Evolutionary conservation across 2,113 vertebrate species (phyloP), one percentile per base, ranked within the genome.

Genomic region (Gallinago paraguaiae): DNA sequence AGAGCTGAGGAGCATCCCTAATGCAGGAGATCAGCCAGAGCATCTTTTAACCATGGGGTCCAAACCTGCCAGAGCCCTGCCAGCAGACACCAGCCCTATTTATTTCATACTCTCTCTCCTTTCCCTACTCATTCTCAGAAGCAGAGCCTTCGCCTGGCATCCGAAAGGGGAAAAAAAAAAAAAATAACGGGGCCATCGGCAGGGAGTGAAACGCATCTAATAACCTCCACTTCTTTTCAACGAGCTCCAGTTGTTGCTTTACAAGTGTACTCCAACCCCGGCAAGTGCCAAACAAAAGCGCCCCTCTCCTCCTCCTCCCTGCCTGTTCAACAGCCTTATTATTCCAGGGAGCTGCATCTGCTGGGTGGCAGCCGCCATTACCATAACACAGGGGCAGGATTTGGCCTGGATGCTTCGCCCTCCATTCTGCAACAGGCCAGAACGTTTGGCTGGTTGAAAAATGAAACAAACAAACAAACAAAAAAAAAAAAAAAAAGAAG

Each of bases 221-320:
- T 94, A 94, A 84, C 96, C 93, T 94, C 85, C 87, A 95, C 93
- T 97, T 94, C 92, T 95, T 93, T 88, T 94, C 96, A 97, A 94
- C 5, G 4, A 95, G 93, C 82, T 94, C 91, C 91, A 95, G 96
- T 97, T 97, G 94, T 97, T 96, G 81, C 96, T 96, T 95, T 92
- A 97, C 94, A 98, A 97, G 97, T 95, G 97, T 96, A 89, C 97
- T 97, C 93, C 92, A 98, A 20, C 74, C 80, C 67, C 3, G 19
- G 96, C 88, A 86, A 97, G 95, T 94, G 96, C 69, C 96, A 92
- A 56, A 97, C 96, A 97, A 97, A 97, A 97, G 96, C 72, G 83
- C 60, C 87, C 63, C 68, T 96, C 96, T 97, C 88, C 88, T 92
- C 88, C 88, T 92, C 70, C 81, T 68, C 83, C 7, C 67, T 83